Evolutionary conservation across 2,113 vertebrate species (phyloP), one percentile per base, ranked within the genome.

Genomic region (Monopterus albus): DNA sequence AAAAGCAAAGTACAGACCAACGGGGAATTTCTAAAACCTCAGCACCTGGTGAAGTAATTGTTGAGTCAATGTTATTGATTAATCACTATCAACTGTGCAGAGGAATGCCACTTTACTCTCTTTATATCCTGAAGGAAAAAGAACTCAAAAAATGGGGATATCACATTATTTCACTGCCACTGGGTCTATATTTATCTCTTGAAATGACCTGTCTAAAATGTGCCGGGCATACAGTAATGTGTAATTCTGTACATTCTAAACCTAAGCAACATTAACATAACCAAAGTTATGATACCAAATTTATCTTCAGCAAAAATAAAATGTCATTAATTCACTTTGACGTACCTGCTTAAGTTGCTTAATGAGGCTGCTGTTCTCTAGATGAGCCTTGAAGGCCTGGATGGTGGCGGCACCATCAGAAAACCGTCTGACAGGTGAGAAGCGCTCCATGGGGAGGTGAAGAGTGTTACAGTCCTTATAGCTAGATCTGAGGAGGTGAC

Each of bases 401-500:
- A 99, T 98, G 86, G 96, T 96, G 75, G 97, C 94, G 8, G 98
- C 97, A 28, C 98, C 98, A 0, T 99, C 98, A 0, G 98, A 99
- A 91, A 99, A 99, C 29, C 98, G 96, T 47, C 98, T 94, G 28
- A 99, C 98, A 0, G 98, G 98, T 64, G 98, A 99, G 92, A 99
- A 99, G 65, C 98, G 96, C 87, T 99, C 98, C 64, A 97, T 97
- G 62, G 98, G 98, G 72, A 99, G 95, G 87, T 99, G 97, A 89
- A 99, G 94, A 11, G 96, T 99, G 82, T 98, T 99, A 59, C 96
- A 97, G 90, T 99, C 98, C 92, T 99, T 99, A 90, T 99, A 99
- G 89, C 95, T 93, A 38, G 96, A 97, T 89, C 97, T 99, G 91
- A 84, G 42, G 15, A 69, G 38, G 20, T 46, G 50, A 69, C 55